A percentile compares a stretch with the other conserved stretches of the same genome.
Conservation (phyloP, 2,113 vertebrate species). For the Arizona elegans region DNA sequence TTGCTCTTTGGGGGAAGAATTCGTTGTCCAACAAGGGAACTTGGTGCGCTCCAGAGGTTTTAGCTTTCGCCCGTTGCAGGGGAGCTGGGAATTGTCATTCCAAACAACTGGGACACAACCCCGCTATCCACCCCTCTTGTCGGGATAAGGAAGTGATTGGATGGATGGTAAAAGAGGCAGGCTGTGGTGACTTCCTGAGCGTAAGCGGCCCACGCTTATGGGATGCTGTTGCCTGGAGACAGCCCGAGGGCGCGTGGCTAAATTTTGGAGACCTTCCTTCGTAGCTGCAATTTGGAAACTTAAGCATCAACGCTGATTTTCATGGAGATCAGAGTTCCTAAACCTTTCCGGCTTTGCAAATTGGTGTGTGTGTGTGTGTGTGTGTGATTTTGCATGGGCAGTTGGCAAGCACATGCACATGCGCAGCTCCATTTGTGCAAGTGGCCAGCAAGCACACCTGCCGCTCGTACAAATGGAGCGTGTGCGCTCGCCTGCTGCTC, state of each 20-base stretch:
- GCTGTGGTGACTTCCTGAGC: not conserved
- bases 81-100: not conserved
- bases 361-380: too few species aligned
- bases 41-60: not conserved
- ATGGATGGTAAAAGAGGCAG: not conserved
- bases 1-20: not conserved
- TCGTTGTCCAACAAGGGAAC: not conserved
- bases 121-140: not conserved
- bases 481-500: not conserved
- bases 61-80: not conserved
- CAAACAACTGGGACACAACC: not conserved
- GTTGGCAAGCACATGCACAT: not conserved
- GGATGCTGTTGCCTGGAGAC: not conserved
- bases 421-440: not conserved
- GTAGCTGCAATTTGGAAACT: not conserved
- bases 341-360: not conserved
- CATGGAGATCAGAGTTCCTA: too few species aligned
- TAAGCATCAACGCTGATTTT: not conserved
- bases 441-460: not conserved
- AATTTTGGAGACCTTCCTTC: not conserved
- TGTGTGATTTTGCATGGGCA: not conserved
- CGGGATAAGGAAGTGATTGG: not conserved
- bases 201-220: not conserved
- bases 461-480: not conserved
- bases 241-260: not conserved